These are phyloP conservation scores for Thymelicus acteon DNA, from an alignment of 2,888 invertebrate species.

Conservation along the genomic window DNA sequence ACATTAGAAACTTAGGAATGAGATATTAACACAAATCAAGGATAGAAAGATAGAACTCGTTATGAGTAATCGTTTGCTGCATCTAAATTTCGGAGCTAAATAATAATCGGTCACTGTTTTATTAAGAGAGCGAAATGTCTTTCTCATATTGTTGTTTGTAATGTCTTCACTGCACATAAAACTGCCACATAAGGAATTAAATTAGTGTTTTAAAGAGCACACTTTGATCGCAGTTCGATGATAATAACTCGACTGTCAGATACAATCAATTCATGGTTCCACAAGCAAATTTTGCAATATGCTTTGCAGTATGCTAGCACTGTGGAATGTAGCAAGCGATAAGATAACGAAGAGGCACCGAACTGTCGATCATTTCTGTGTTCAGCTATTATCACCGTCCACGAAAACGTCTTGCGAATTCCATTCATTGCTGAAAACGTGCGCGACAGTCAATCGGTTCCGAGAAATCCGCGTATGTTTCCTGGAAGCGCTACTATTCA, in stretches of 20 bases:
- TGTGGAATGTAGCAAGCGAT: slow-evolving; percentile 33
- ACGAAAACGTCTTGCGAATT: slow-evolving; percentile 53
- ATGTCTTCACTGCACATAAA: too few relatives aligned
- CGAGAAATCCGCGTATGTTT: slow-evolving; percentile 80
- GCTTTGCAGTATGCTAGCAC: slow-evolving; percentile 7
- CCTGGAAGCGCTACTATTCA: slow-evolving; percentile 80
- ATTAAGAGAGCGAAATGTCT: too few relatives aligned
- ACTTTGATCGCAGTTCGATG: neutral
- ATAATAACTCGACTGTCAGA: neutral
- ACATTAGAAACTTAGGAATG: too few relatives aligned
- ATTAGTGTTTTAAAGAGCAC: neutral
- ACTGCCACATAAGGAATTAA: neutral
- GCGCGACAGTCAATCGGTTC: slow-evolving; percentile 77
- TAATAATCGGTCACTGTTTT: too few relatives aligned
- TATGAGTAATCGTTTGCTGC: too few relatives aligned
- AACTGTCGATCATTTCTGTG: slow-evolving; percentile 19
- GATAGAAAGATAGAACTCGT: too few relatives aligned
- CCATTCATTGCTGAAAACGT: slow-evolving; percentile 79
- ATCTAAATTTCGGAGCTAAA: too few relatives aligned
- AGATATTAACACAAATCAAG: too few relatives aligned
- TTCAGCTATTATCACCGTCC: slow-evolving; percentile 45
- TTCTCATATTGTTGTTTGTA: too few relatives aligned
- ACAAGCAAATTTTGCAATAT: slow-evolving; percentile 12
- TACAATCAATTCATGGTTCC: neutral
- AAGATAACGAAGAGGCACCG: slow-evolving; percentile 29